Base-by-base conservation (phyloP, 2,888 invertebrate genomes). In the Tachina grossa region DNA sequence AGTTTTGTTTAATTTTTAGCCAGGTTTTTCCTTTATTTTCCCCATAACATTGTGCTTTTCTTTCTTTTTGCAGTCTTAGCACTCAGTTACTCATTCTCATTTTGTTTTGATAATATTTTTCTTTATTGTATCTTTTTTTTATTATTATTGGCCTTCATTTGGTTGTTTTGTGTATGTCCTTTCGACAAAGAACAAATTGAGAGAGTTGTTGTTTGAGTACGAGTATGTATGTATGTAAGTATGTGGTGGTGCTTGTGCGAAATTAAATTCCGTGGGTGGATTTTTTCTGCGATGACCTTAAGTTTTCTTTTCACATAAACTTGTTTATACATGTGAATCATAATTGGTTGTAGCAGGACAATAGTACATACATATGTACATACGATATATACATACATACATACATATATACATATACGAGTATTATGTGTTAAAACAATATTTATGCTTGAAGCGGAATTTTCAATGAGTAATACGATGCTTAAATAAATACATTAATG, bases 1-100 rank as follows among this genome's bases (percentile, higher is more conserved):
- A 59, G 53, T 80, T 85, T 83, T 59, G 49, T 79, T 75, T 71
- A 11, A 79, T 53, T 80, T 77, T 76, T 68, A 51, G 68, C 71
- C 80, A 59, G 80, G 65, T 59, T 84, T 84, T 84, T 69, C 74
- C 51, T 69, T 74, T 71, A 22, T 65, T 71, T 55, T 71, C 14
- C 14, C 14, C 16, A 13, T 31, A 39, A 63, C 9, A 19, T 45
- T 19, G 47, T 53, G 6, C 45, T 41, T 77, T 14, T 41, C 75
- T 75, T 74, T n/a, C 47, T 59, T 71, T 65, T 66, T 53, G 53
- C 53, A 53, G 43, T 53, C 47, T 59, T 10, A 59, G 16, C 10
- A 41, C 39, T 66, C 8, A 63, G 61, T 63, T 31, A 39, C 63
- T 75, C 76, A 84, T 72, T 71, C 45, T 69, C 61, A 76, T 55